Percentiles rank a stretch among this genome's conserved stretches.
These are phyloP conservation scores for Apodemus sylvaticus DNA, from an alignment of 2,113 vertebrate species.

Conservation along the genomic window DNA sequence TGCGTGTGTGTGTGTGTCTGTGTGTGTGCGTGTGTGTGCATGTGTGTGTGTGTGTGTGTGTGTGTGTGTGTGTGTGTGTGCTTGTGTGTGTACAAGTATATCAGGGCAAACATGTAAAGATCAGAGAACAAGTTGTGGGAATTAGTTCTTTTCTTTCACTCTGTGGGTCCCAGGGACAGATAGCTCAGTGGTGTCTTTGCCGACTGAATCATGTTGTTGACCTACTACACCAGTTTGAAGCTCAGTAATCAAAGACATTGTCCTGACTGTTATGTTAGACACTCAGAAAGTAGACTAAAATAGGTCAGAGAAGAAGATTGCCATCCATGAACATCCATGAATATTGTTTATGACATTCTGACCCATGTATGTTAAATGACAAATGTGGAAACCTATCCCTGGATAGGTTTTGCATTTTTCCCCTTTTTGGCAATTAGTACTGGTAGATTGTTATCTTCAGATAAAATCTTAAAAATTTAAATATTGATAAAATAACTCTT, in stretches of 20 bases:
- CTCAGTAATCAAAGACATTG: background rate
- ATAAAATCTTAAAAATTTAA: conserved; percentile 11
- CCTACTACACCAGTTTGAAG: background rate
- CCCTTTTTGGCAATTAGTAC: background rate
- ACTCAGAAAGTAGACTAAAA: background rate
- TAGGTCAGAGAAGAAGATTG: too few species aligned
- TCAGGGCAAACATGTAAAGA: background rate
- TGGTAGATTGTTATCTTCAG: conserved; percentile 45
- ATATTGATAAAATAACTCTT: background rate
- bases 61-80: too few species aligned
- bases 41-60: too few species aligned
- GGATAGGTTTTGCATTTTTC: background rate
- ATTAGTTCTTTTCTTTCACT: background rate
- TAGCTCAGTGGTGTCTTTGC: background rate
- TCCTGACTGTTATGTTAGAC: background rate
- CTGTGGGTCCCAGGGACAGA: background rate
- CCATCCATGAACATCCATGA: background rate
- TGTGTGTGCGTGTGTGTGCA: too few species aligned
- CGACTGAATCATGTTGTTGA: background rate
- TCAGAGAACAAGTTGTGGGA: too few species aligned
- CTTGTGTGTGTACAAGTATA: background rate
- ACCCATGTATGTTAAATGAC: background rate
- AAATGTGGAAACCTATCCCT: background rate
- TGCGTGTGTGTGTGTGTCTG: background rate
- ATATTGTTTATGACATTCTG: conserved; percentile 10